Conservation (phyloP, 1,140 invertebrate species). For the Bombus haemorrhoidalis region DNA sequence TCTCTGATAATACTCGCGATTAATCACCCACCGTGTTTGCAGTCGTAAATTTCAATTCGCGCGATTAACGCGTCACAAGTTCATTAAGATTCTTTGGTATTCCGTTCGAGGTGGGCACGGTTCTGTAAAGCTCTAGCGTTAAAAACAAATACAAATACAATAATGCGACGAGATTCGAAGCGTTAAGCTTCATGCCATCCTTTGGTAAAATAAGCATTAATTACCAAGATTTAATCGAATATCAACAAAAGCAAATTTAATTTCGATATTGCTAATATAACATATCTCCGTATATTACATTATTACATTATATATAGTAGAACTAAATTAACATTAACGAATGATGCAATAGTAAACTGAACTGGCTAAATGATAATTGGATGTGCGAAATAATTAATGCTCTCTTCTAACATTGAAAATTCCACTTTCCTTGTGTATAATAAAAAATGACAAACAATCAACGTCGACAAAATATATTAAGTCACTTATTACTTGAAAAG, state of each 20-base stretch:
- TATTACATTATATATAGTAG: not conserved
- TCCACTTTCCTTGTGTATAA: not conserved
- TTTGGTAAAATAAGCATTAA: not conserved
- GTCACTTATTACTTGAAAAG: not conserved
- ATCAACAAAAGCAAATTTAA: not conserved
- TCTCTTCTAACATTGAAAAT: too few species aligned
- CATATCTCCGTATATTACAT: not conserved
- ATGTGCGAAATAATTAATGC: not conserved
- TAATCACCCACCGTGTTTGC: not conserved
- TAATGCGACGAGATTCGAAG: not conserved
- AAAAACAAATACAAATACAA: not conserved
- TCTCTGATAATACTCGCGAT: not conserved
- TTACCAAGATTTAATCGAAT: not conserved
- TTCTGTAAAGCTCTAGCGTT: not conserved
- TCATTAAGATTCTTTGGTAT: slow-evolving; percentile 6
- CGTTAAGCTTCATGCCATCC: not conserved
- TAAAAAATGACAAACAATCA: not conserved
- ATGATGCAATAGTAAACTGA: not conserved
- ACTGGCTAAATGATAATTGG: not conserved
- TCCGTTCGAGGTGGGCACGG: too few species aligned
- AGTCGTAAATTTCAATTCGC: slow-evolving; percentile 22
- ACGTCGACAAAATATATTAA: not conserved
- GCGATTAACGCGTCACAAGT: not conserved
- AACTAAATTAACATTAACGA: not conserved
- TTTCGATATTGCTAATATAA: too few species aligned